Conservation (phyloP, 2,888 invertebrate genomes). For the Seira musarum region DNA sequence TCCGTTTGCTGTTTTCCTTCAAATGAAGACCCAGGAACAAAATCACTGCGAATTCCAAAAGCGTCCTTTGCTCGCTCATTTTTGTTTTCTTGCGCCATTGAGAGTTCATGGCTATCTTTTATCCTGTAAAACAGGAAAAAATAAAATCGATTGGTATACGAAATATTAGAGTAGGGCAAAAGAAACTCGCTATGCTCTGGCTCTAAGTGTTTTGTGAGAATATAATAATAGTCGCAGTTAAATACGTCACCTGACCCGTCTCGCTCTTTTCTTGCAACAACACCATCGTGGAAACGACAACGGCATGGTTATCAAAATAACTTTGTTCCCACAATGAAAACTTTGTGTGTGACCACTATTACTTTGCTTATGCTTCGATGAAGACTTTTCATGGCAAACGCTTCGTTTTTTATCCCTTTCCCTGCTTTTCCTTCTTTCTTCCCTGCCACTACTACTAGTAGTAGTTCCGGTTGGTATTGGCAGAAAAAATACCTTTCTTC, state of each 20-base stretch:
- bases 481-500: constrained; percentile 37
- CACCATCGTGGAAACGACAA: constrained; percentile 60
- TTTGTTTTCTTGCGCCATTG: constrained; percentile 96
- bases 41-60: constrained; percentile 94
- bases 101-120: constrained; percentile 95
- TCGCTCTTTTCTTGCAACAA: constrained; percentile 59
- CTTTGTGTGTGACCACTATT: constrained; percentile 30
- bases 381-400: constrained; percentile 25
- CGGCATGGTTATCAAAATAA: constrained; percentile 65
- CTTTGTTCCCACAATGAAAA: constrained; percentile 51
- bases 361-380: neutral
- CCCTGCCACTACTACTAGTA: constrained; percentile 16
- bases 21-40: constrained; percentile 83
- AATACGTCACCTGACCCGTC: constrained; percentile 19
- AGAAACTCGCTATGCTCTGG: no score
- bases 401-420: constrained; percentile 14
- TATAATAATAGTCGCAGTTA: no score
- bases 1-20: constrained; percentile 55
- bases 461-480: constrained; percentile 26
- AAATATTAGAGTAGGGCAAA: no score
- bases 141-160: neutral
- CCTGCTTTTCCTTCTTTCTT: neutral
- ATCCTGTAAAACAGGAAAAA: constrained; percentile 77
- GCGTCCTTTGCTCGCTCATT: constrained; percentile 94
- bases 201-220: no score